Evolutionary conservation across 1,140 invertebrate genomes (phyloP).

Genomic region (Muscidifurax raptorellus): DNA sequence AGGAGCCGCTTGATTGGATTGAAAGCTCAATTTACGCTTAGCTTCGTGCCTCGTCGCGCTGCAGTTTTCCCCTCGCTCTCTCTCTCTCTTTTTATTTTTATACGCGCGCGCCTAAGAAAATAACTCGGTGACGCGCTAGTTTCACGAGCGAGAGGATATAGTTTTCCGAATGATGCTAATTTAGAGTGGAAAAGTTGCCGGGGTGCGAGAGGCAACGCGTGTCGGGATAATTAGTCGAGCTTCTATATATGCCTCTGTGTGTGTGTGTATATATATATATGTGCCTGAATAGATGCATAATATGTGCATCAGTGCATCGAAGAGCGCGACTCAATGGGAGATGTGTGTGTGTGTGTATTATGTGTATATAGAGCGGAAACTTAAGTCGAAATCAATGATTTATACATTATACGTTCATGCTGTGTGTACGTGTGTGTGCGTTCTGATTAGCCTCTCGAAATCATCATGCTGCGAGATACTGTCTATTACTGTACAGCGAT

Average conservation of each 20-base stretch:
- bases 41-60: conserved; percentile 53
- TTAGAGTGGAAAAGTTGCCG: background rate
- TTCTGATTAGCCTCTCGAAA: background rate
- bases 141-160: background rate
- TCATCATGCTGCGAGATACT: background rate
- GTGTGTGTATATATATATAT: background rate
- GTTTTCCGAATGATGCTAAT: background rate
- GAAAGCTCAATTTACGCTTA: conserved; percentile 71
- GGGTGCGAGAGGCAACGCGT: background rate
- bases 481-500: no score
- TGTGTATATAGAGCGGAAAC: background rate
- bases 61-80: conserved; percentile 19
- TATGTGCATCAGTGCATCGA: background rate
- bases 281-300: background rate
- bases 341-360: background rate
- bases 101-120: conserved; percentile 19
- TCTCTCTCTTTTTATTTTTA: conserved; percentile 16
- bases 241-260: background rate
- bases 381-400: conserved; percentile 21
- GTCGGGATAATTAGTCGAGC: background rate
- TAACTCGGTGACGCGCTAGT: conserved; percentile 1
- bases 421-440: background rate
- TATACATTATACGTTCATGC: background rate
- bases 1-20: conserved; percentile 68
- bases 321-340: background rate